Base-by-base conservation (phyloP, 1,140 invertebrate genomes). In the Amphibalanus amphitrite region DNA sequence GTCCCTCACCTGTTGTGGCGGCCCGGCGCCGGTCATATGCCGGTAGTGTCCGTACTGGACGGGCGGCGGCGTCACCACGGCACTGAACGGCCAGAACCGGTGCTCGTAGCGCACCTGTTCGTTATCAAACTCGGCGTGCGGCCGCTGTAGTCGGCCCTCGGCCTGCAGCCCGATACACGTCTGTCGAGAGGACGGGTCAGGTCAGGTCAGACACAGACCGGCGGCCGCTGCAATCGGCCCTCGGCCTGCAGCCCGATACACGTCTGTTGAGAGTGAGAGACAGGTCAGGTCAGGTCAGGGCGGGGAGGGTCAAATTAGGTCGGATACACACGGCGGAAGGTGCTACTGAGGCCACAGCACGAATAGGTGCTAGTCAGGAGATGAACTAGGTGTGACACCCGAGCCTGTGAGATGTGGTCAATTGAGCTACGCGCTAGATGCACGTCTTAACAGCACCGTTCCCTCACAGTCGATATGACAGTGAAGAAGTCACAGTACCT, bases 91-190 rank as follows among this genome's bases (percentile, higher is more conserved):
- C 20, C 88, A 85, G 83, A 98, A 93, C 72, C 95, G 86, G 74
- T 97, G 93, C 77, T 95, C 92, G 80, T 96, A 98, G 59, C 95
- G 86, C 23, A 97, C 92, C 77, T 90, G 86, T 81, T 98, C 95
- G 77, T 88, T 92, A 80, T 97, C 93, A 82, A 97, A 97, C 78
- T 92, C 86, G 47, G 90, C 88, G 78, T 90, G 84, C 0, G 91
- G 90, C 75, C 91, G 86, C 74, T 84, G 85, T 69, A 91, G 81
- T 79, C 87, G 87, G 17, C 84, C 84, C 78, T 90, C 88, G 75
- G 89, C 80, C 67, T 84, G 82, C 73, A 93, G 86, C 33, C 87
- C 90, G 68, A 89, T 80, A 75, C 90, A 83, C 65, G 88, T 88
- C 89, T 91, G 74, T 3, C 64, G 23, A 40, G 29, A 71, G 47